Evolutionary conservation across 2,113 vertebrate species (phyloP).

Genomic region (Chloebia gouldiae): DNA sequence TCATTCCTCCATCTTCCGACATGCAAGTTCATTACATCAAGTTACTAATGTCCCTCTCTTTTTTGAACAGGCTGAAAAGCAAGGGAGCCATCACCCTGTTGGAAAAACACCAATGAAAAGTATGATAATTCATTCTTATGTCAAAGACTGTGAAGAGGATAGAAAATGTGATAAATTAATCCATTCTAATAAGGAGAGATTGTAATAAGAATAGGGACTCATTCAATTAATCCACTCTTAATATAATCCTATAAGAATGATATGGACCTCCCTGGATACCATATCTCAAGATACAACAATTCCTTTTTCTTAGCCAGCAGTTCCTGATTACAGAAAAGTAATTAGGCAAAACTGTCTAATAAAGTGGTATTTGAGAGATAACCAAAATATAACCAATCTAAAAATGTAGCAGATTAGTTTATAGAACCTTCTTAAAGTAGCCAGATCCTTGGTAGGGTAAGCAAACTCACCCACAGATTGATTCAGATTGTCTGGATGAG

Average conservation of each 20-base stretch:
- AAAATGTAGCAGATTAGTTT: neutral
- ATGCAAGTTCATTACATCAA: neutral
- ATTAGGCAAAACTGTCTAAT: slow-evolving; percentile 69
- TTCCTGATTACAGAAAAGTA: slow-evolving; percentile 63
- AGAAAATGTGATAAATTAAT: slow-evolving; percentile 69
- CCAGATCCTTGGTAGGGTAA: neutral
- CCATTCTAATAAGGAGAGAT: slow-evolving; percentile 62
- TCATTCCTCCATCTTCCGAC: neutral
- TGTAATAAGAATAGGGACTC: slow-evolving; percentile 58
- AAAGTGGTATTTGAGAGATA: slow-evolving; percentile 56
- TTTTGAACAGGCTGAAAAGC: slow-evolving; percentile 5
- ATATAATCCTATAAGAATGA: slow-evolving; percentile 68
- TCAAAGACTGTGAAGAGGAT: slow-evolving; percentile 27
- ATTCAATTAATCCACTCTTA: slow-evolving; percentile 62
- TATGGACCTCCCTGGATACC: slow-evolving; percentile 27
- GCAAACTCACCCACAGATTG: neutral
- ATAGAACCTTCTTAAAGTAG: neutral
- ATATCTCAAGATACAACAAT: slow-evolving; percentile 54
- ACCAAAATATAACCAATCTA: slow-evolving; percentile 29
- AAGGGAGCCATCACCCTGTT: neutral
- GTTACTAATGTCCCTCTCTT: neutral
- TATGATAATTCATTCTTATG: slow-evolving; percentile 55
- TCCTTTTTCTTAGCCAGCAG: slow-evolving; percentile 56
- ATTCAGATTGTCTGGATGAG: neutral
- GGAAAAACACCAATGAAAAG: neutral